Conservation (phyloP, 2,888 invertebrate species). For the Ptychoptera contaminata region DNA sequence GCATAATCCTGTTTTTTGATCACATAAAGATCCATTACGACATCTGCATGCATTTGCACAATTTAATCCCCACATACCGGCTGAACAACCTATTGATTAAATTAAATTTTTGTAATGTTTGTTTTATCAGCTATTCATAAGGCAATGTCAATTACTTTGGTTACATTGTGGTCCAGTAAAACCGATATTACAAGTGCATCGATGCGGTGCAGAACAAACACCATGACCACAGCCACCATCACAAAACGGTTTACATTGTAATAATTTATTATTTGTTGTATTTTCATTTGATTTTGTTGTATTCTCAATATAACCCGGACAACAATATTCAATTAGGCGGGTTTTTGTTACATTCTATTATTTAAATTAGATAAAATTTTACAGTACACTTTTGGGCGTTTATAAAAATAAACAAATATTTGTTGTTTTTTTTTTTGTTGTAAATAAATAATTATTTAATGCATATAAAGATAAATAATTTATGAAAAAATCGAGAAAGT, state of each 20-base stretch:
- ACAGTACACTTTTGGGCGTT: too few species aligned
- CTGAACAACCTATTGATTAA: constrained; percentile 45
- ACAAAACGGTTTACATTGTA: constrained; percentile 26
- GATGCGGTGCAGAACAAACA: constrained; percentile 41
- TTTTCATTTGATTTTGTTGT: constrained; percentile 14
- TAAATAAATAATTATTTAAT: background rate
- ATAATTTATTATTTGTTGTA: too few species aligned
- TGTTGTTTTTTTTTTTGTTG: too few species aligned
- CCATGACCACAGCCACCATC: constrained; percentile 28
- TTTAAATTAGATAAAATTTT: constrained; percentile 3
- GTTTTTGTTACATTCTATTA: constrained; percentile 51
- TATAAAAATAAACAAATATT: background rate
- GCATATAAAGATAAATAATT: background rate
- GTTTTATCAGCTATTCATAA: constrained; percentile 14
- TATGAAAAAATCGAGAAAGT: background rate
- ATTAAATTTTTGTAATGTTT: constrained; percentile 27
- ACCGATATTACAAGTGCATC: constrained; percentile 42
- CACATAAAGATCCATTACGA: constrained; percentile 42
- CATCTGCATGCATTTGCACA: constrained; percentile 54
- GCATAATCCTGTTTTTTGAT: constrained; percentile 46
- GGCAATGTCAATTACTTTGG: constrained; percentile 20
- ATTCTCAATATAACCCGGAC: constrained; percentile 52
- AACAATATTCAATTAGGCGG: constrained; percentile 54
- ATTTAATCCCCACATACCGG: constrained; percentile 56
- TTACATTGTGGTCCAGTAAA: constrained; percentile 27